Base-by-base conservation (phyloP, 2,888 invertebrate species). In the Apotomis turbidana region DNA sequence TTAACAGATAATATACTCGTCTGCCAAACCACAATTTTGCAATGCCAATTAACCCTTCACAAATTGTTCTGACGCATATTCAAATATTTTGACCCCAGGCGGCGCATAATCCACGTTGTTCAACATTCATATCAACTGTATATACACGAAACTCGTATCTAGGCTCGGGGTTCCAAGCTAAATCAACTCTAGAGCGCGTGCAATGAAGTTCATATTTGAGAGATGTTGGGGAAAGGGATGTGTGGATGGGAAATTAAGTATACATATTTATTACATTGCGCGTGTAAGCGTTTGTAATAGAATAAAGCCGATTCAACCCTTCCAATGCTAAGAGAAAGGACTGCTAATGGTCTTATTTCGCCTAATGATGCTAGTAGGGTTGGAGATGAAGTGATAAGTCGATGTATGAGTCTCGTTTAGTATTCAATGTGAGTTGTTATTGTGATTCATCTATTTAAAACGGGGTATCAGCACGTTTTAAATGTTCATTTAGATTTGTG, bases 71-170 rank as follows among this genome's bases (percentile, higher is more conserved):
- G 83, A 85, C 82, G 88, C 88, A 89, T 91, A 93, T 93, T 93
- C 89, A 92, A 93, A 93, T 93, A 92, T 93, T 93, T 90, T 93
- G 93, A 92, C 93, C 93, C 91, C 89, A 85, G 87, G 87, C 89
- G 88, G 83, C 89, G 88, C 83, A 87, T 92, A 91, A 92, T 90
- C 90, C 88, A 80, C 86, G 86, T 85, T 90, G 90, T 90, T 90
- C 90, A 88, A 90, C 93, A 92, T 93, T 93, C 93, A 93, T 66
- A 66, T 44, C 41, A 10, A 44, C 44, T 41, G 27, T 8, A 57
- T 27, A 57, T 44, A 13, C 8, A 6, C 12, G 12, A 57, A 66
- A 4, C 44, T 66, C 66, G 27, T 27, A 66, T 46, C 46, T 46
- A 36, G 5, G 57, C 4, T 0, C 27, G 46, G 15, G 27, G 2